Evolutionary conservation across 2,113 vertebrate genomes (phyloP), one percentile per base, ranked within the genome.

Genomic region (Ophthalmolycus amberensis): DNA sequence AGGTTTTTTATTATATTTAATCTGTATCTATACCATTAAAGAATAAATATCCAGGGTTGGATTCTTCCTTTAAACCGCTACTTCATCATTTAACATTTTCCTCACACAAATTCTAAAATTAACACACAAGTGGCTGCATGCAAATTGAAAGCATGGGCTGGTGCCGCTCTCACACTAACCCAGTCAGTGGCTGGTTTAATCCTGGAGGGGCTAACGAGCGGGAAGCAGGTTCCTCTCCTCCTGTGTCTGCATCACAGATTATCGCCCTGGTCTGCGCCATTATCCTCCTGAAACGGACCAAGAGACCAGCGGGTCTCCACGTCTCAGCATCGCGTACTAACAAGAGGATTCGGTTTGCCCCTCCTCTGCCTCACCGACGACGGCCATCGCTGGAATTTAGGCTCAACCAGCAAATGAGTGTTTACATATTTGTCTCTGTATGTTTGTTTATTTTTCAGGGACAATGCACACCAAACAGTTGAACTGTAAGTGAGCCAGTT

Each of bases 251-350:
- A 48, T 62, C 54, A 85, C 83, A 94, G 93, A 80, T 93, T 1
- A 54, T 6, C 1, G 87, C 87, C 52, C 56, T 92, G 80, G 56
- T 86, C 62, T 92, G 93, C 81, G 0, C 63, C 67, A 0, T 0
- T 29, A 5, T 92, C 76, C 90, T 94, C 74, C 54, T 85, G 67
- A 71, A 77, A 32, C 70, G 88, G 58, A 37, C 90, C 56, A 91
- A 90, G 80, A 32, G 8, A 0, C 59, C 44, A 75, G 20, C 68
- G 6, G n/a, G n/a, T n/a, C n/a, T n/a, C n/a, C n/a, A n/a, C n/a
- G 63, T 76, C 29, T 32, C 29, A 32, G 29, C 29, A 32, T 3
- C 29, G 91, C 88, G 71, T 90, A 93, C 87, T 91, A 71, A 83
- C 76, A 67, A 20, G 69, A 0, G 25, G 44, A 77, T 20, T 27